Percentiles rank a stretch among this genome's conserved stretches.
Evolutionary conservation across 1,140 invertebrate species (phyloP).

Genomic region (Drosophila virilis): DNA sequence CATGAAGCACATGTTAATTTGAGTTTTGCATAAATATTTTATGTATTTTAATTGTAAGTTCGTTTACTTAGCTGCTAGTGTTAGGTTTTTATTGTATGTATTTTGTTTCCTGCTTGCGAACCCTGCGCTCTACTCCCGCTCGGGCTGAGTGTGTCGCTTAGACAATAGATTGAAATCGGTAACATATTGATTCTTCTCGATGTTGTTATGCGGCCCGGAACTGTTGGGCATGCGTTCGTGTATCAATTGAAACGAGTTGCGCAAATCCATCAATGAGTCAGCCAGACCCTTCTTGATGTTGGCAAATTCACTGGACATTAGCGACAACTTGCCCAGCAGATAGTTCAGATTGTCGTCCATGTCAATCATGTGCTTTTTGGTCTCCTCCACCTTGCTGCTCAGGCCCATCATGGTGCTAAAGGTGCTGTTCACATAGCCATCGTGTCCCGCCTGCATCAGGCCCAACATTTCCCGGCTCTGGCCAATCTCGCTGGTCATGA

Average conservation of each 20-base stretch:
- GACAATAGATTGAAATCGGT: conserved; percentile 63
- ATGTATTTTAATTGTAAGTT: conserved; percentile 46
- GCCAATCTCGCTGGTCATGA: conserved; percentile 93
- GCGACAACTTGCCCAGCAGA: conserved; percentile 90
- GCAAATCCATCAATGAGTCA: conserved; percentile 89
- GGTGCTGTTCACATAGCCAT: conserved; percentile 92
- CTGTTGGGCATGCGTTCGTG: conserved; percentile 86
- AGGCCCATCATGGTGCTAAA: conserved; percentile 91
- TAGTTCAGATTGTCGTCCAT: conserved; percentile 94
- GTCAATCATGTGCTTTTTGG: conserved; percentile 91
- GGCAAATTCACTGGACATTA: conserved; percentile 94
- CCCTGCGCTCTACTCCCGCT: conserved; percentile 23
- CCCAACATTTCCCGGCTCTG: conserved; percentile 90
- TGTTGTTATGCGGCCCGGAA: conserved; percentile 54
- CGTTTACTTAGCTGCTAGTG: conserved; percentile 54
- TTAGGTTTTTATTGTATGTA: conserved; percentile 52
- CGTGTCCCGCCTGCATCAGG: conserved; percentile 91
- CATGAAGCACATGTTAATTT: conserved; percentile 18
- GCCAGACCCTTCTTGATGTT: conserved; percentile 91
- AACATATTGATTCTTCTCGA: conserved; percentile 63
- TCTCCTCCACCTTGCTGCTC: conserved; percentile 91
- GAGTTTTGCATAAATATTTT: conserved; percentile 27
- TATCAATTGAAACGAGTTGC: conserved; percentile 88
- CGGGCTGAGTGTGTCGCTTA: conserved; percentile 60
- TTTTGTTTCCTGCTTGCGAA: conserved; percentile 18